These are phyloP conservation scores for Paradoxurus hermaphroditus DNA, from an alignment of 2,113 vertebrate species.

Conservation along the genomic window DNA sequence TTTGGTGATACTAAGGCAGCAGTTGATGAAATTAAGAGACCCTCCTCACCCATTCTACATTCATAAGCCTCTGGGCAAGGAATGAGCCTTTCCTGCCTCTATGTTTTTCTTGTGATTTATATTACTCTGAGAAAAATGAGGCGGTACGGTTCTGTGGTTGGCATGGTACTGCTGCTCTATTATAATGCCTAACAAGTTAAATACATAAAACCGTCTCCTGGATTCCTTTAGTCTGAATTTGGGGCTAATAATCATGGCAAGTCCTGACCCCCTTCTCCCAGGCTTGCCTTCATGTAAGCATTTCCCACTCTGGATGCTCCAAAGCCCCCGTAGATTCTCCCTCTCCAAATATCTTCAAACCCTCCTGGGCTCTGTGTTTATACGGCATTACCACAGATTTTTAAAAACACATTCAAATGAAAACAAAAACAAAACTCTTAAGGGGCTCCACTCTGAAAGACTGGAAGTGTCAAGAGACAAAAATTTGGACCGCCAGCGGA, in stretches of 20 bases:
- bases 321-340: neutral
- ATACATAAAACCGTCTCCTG: conserved; percentile 1
- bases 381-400: neutral
- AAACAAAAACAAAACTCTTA: neutral
- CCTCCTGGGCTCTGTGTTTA: neutral
- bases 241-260: neutral
- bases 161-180: neutral
- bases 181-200: conserved; percentile 12
- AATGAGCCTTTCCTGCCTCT: neutral
- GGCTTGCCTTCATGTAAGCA: neutral
- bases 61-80: neutral
- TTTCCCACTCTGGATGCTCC: neutral
- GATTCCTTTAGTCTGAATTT: conserved; percentile 1
- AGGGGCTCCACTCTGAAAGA: neutral
- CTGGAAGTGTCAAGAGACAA: neutral
- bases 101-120: conserved; percentile 26
- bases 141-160: neutral
- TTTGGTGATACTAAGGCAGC: neutral
- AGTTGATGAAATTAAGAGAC: neutral
- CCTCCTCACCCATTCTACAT: neutral
- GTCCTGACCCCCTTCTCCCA: neutral
- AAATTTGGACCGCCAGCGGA: neutral
- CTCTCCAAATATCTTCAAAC: neutral
- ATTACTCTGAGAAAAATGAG: neutral
- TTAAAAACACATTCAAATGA: neutral